These are phyloP conservation scores for Columbina picui DNA, from an alignment of 2,113 vertebrate species.

Conservation along the genomic window DNA sequence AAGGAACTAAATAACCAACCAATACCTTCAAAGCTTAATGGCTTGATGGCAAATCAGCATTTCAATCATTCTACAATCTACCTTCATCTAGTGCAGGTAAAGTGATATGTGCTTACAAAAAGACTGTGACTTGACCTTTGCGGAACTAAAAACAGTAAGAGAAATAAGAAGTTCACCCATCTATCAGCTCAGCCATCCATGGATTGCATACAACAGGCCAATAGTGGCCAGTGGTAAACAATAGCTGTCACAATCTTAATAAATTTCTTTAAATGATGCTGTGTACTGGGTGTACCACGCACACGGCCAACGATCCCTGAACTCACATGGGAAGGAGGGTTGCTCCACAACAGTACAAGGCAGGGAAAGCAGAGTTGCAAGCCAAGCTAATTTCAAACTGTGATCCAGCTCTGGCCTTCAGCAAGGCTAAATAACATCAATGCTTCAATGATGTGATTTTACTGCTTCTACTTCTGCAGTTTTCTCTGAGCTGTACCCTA, in stretches of 20 bases:
- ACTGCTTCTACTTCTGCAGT: neutral
- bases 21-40: neutral
- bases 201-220: neutral
- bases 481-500: neutral
- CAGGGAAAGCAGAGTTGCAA: neutral
- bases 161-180: neutral
- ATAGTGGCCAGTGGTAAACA: neutral
- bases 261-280: neutral
- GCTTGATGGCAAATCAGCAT: neutral
- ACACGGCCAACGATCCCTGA: neutral
- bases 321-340: neutral
- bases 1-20: neutral
- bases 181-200: neutral
- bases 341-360: neutral
- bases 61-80: neutral
- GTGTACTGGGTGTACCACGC: accelerated
- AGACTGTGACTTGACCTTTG: neutral
- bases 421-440: neutral
- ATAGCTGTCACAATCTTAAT: neutral
- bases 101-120: neutral
- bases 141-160: neutral
- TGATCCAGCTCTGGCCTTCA: neutral
- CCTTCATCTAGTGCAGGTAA: neutral
- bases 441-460: neutral
- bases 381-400: accelerated